These are phyloP conservation scores for Cancer borealis DNA, from an alignment of 2,888 invertebrate species.

Conservation along the genomic window DNA sequence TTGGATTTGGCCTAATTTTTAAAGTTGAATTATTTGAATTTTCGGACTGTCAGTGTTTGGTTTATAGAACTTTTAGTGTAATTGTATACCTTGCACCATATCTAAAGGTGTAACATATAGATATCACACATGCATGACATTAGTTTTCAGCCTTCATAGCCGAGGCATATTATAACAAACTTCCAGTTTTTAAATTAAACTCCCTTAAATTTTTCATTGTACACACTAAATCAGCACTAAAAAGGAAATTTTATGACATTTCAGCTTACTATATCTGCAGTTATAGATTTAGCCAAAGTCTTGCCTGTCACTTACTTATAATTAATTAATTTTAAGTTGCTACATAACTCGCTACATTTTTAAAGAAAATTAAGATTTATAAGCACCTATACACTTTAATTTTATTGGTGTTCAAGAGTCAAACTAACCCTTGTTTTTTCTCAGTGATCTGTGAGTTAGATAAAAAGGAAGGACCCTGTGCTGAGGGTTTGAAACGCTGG, in stretches of 20 bases:
- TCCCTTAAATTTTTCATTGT: no score
- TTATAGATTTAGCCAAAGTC: not conserved
- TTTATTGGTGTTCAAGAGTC: not conserved
- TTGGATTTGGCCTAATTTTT: no score
- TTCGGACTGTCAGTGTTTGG: no score
- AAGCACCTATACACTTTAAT: not conserved
- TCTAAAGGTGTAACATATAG: no score
- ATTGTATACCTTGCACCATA: not conserved
- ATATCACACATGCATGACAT: not conserved
- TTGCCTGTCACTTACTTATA: not conserved
- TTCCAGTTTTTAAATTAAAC: no score
- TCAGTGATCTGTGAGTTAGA: slow-evolving; percentile 85
- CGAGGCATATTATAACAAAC: no score
- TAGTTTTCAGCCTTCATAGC: not conserved
- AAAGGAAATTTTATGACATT: not conserved
- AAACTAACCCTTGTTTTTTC: slow-evolving; percentile 40
- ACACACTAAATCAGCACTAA: not conserved
- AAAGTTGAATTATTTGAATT: no score
- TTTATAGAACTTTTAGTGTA: no score
- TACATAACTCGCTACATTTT: not conserved
- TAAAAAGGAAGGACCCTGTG: slow-evolving; percentile 84
- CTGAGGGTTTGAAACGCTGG: slow-evolving; percentile 84
- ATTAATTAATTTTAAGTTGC: not conserved
- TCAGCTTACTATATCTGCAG: not conserved
- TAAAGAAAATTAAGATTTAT: not conserved